phyloP scores from a whole-genome alignment of 2,797 vertebrate species.

The Sarcophilus harrisii region DNA sequence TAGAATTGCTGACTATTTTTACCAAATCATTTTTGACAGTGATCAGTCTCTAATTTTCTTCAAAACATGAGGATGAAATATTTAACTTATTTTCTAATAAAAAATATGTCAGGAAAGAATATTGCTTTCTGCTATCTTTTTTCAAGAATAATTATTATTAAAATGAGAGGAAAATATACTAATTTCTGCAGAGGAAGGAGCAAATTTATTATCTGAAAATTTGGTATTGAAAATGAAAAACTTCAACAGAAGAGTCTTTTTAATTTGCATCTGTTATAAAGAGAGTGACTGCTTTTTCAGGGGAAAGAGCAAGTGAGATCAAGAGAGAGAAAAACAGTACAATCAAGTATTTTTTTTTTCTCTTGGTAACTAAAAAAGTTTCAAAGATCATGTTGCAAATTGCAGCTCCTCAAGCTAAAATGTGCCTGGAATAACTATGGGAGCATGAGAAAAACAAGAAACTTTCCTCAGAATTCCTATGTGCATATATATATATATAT shows the following conservation, averaged over 20 bases:
- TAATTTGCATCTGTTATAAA: slow-evolving; percentile 30
- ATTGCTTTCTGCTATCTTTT: slow-evolving; percentile 48
- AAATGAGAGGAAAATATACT: slow-evolving; percentile 19
- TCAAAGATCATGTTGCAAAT: slow-evolving; percentile 75
- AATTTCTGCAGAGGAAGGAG: slow-evolving; percentile 66
- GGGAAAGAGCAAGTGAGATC: neutral
- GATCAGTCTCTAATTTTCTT: slow-evolving; percentile 8
- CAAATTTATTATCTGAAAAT: slow-evolving; percentile 63
- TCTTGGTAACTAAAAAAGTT: slow-evolving; percentile 65
- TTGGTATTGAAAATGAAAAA: slow-evolving; percentile 63
- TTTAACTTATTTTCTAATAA: slow-evolving; percentile 32
- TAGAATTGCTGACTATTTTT: slow-evolving; percentile 11
- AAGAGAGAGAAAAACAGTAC: slow-evolving; percentile 41
- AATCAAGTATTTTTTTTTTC: slow-evolving; percentile 58
- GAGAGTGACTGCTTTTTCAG: slow-evolving; percentile 52
- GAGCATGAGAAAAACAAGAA: slow-evolving; percentile 57
- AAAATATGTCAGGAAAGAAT: slow-evolving; percentile 43
- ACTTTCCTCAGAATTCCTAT: slow-evolving; percentile 47
- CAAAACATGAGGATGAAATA: slow-evolving; percentile 10
- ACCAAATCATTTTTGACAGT: neutral
- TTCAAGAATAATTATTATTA: slow-evolving; percentile 39
- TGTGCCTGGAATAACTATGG: slow-evolving; percentile 69
- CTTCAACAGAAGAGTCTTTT: slow-evolving; percentile 61
- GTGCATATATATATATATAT: too few relatives aligned
- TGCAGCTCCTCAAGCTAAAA: slow-evolving; percentile 68